Percentiles rank a stretch among this genome's conserved stretches.
phyloP scores from a whole-genome alignment of 2,797 vertebrate genomes.

The Myoxocephalus aenaeus region DNA sequence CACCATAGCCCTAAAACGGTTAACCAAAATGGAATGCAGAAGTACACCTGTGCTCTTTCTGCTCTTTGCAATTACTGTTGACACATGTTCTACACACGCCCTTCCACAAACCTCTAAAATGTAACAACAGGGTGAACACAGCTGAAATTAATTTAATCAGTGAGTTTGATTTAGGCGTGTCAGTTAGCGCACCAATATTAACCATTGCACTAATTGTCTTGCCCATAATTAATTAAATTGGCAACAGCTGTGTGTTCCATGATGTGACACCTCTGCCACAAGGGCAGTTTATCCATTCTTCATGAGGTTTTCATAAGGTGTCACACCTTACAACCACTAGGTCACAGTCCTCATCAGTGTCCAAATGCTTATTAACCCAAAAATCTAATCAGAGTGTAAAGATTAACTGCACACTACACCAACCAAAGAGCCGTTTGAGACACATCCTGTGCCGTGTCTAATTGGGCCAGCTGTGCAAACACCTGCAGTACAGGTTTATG shows the following conservation, averaged over 20 bases:
- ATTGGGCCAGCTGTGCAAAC: conserved; percentile 23
- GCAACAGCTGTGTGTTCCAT: not conserved
- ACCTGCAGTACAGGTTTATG: conserved; percentile 24
- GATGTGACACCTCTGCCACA: not conserved
- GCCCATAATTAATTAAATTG: not conserved
- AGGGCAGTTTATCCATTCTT: not conserved
- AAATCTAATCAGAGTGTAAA: not conserved
- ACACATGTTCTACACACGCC: not conserved
- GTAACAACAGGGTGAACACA: not conserved
- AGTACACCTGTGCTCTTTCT: not conserved
- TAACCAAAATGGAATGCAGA: not conserved
- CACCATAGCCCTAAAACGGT: not conserved
- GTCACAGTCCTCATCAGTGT: not conserved
- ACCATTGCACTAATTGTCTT: not conserved
- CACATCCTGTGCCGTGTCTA: not conserved
- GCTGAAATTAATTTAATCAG: not conserved
- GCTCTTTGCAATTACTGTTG: not conserved
- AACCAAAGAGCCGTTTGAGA: not conserved
- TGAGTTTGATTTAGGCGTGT: not conserved
- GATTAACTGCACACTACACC: not conserved
- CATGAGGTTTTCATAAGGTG: not conserved
- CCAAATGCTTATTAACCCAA: not conserved
- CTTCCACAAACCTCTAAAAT: not conserved
- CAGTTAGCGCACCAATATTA: not conserved
- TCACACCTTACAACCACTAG: not conserved